A percentile compares a stretch with the other conserved stretches of the same genome.
phyloP scores from a whole-genome alignment of 2,113 vertebrate genomes.

The Atrichornis clamosus region DNA sequence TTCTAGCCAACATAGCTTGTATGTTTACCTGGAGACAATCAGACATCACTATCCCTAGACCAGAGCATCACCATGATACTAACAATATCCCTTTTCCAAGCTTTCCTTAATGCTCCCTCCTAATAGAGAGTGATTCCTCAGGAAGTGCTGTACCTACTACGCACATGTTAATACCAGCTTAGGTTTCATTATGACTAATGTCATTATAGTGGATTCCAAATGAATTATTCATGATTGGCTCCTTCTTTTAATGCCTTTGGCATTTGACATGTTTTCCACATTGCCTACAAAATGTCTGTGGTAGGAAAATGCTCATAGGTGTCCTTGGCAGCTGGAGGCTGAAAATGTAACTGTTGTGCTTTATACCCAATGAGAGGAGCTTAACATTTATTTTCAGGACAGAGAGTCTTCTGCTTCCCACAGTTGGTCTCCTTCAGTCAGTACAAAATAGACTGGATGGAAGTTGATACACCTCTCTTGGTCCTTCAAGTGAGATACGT shows the following conservation, averaged over 20 bases:
- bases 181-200: constrained; percentile 55
- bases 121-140: not conserved
- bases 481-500: not conserved
- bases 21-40: not conserved
- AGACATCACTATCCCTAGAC: not conserved
- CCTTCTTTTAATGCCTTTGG: constrained; percentile 48
- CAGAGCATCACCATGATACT: not conserved
- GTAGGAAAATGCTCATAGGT: constrained; percentile 60
- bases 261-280: constrained; percentile 55
- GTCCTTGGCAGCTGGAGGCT: constrained; percentile 19
- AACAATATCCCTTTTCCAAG: not conserved
- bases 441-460: not conserved
- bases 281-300: constrained; percentile 41
- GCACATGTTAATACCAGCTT: constrained; percentile 40
- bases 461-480: not conserved
- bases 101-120: not conserved
- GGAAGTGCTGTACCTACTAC: constrained; percentile 26
- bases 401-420: not conserved
- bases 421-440: not conserved
- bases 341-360: constrained; percentile 1
- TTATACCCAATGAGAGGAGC: not conserved
- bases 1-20: not conserved
- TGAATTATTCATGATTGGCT: constrained; percentile 58
- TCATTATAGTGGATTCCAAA: constrained; percentile 48
- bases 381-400: not conserved